Base-by-base conservation (phyloP, 1,140 invertebrate species). In the Antheraea mylitta region DNA sequence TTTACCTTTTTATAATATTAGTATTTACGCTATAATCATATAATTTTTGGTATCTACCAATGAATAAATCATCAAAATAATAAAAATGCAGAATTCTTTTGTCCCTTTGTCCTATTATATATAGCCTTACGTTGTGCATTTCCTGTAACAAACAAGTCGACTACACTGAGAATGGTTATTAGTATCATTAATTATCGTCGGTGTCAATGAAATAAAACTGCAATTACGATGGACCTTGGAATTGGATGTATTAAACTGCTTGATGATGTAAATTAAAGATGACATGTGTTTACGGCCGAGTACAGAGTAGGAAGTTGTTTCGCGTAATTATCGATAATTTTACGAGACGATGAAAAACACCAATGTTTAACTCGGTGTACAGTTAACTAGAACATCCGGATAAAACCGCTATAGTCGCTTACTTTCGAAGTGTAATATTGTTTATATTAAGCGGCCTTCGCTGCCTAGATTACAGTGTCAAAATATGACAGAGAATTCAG, bases 321-420 rank as follows among this genome's bases (percentile, higher is more conserved):
- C 11, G 58, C 72, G 69, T 69, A 81, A 85, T 85, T 83, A 81
- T 75, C 71, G 62, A 70, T 66, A 75, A 82, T 83, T 82, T 16
- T 80, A 79, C 75, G 71, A 76, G 73, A 76, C 68, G 64, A 72
- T 73, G n/a, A 77, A 76, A 79, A 79, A 84, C 63, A 53, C 38
- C 58, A 11, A 36, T 66, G 64, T 66, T 68, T 66, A 62, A 19
- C 7, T 70, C 22, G 37, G 22, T 30, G 22, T 30, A 30, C 22
- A 30, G 22, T 30, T 42, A 38, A 18, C 58, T 63, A 16, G 18
- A 37, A 63, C 61, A 37, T 37, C 45, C 45, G 11, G 45, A 53
- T 53, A 53, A 53, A 53, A 53, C 11, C 45, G 45, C 13, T 53
- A 53, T 53, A 16, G 7, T 42, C 38, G 7, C 38, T 42, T 42